phyloP scores from a whole-genome alignment of 2,888 invertebrate species.

The Polymixis flavicincta region DNA sequence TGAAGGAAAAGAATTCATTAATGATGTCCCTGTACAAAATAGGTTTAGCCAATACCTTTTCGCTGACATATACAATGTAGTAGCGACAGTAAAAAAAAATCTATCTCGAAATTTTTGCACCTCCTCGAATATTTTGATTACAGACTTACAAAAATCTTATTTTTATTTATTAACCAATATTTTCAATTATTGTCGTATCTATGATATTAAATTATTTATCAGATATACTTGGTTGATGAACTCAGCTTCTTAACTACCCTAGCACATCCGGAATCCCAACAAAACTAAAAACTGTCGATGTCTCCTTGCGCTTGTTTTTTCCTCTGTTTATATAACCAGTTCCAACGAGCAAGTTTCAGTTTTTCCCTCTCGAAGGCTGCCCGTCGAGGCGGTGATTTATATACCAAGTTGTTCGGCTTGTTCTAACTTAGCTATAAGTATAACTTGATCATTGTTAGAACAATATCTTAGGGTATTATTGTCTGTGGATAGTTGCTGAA shows the following conservation, averaged over 20 bases:
- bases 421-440: constrained; percentile 58
- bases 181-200: too few relatives aligned
- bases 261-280: constrained; percentile 29
- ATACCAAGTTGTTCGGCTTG: constrained; percentile 61
- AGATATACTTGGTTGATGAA: background rate
- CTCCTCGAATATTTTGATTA: too few relatives aligned
- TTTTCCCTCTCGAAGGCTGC: constrained; percentile 66
- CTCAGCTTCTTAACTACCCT: background rate
- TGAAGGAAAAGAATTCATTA: too few relatives aligned
- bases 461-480: constrained; percentile 56
- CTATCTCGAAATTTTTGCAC: too few relatives aligned
- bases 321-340: constrained; percentile 66
- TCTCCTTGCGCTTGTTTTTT: constrained; percentile 58
- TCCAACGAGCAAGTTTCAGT: constrained; percentile 66
- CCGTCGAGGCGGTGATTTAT: constrained; percentile 71
- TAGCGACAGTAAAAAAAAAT: too few relatives aligned
- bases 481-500: constrained; percentile 21
- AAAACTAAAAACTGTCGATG: constrained; percentile 61
- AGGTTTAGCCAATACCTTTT: background rate
- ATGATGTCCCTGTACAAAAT: background rate
- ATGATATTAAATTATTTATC: background rate
- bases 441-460: constrained; percentile 57
- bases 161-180: too few relatives aligned
- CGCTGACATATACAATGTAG: background rate
- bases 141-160: too few relatives aligned